A percentile compares a stretch with the other conserved stretches of the same genome.
Conservation (phyloP, 2,113 vertebrate species). For the Genyomyrus donnyi region DNA sequence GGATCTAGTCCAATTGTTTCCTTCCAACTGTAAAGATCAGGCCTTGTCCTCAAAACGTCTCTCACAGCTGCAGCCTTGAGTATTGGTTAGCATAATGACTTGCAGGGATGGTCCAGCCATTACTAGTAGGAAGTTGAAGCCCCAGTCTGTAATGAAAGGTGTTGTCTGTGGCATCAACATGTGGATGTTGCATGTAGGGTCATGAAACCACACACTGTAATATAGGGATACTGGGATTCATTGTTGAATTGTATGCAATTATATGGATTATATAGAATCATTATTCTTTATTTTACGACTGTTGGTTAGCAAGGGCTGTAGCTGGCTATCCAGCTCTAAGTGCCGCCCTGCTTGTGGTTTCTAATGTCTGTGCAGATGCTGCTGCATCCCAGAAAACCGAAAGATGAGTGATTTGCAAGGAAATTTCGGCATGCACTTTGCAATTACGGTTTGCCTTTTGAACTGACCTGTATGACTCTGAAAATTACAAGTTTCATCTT, state of each 20-base stretch:
- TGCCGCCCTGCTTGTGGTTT: neutral
- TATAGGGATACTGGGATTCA: neutral
- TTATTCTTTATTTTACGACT: neutral
- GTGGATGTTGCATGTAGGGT: neutral
- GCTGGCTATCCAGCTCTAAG: neutral
- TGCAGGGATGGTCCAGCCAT: neutral
- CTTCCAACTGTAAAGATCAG: neutral
- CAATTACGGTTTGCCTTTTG: neutral
- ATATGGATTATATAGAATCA: slow-evolving; percentile 6
- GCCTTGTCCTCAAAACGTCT: neutral
- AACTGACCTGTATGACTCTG: neutral
- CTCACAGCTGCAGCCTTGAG: neutral
- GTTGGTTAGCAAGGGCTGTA: neutral
- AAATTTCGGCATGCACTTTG: neutral
- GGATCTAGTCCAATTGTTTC: neutral
- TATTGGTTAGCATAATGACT: neutral
- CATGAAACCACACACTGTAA: neutral
- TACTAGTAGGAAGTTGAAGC: neutral
- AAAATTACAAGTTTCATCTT: neutral
- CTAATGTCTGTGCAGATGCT: neutral
- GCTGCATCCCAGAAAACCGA: neutral
- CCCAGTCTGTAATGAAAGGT: neutral
- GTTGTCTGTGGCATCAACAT: neutral
- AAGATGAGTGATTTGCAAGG: neutral
- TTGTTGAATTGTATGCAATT: neutral